Evolutionary conservation across 2,888 invertebrate species (phyloP).

Genomic region (Megalurothrips usitatus): DNA sequence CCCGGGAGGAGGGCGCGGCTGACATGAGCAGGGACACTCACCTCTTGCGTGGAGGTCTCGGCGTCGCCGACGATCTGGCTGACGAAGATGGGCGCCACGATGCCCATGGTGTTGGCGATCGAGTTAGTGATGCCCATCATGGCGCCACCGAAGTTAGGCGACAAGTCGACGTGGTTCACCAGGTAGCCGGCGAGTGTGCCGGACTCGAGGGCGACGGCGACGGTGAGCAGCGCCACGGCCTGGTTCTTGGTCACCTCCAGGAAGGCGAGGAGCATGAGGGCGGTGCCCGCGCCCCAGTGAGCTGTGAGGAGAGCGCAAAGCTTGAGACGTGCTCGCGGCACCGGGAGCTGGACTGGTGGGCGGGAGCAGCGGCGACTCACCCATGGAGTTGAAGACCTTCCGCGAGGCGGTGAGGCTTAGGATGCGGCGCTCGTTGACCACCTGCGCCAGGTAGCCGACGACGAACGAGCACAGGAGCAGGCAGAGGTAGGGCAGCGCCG

Average conservation of each 20-base stretch:
- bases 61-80: conserved; percentile 18
- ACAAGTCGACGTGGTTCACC: conserved; percentile 76
- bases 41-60: neutral
- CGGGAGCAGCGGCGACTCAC: conserved; percentile 44
- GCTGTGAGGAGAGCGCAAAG: conserved; percentile 22
- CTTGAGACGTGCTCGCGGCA: too few relatives aligned
- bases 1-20: too few relatives aligned
- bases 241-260: conserved; percentile 32
- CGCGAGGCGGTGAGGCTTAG: conserved; percentile 54
- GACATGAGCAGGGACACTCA: neutral
- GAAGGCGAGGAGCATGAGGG: conserved; percentile 35
- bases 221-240: conserved; percentile 35
- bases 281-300: conserved; percentile 35
- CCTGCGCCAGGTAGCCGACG: conserved; percentile 62
- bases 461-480: conserved; percentile 69
- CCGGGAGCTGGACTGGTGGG: neutral
- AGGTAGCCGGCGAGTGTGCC: conserved; percentile 63
- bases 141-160: conserved; percentile 77
- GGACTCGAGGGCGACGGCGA: conserved; percentile 54
- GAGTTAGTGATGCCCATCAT: conserved; percentile 83
- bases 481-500: conserved; percentile 66
- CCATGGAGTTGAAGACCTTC: conserved; percentile 63
- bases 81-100: conserved; percentile 65
- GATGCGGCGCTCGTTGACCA: conserved; percentile 53
- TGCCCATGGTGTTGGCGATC: conserved; percentile 70